Evolutionary conservation across 2,113 vertebrate species (phyloP).

Genomic region (Acinonyx jubatus): DNA sequence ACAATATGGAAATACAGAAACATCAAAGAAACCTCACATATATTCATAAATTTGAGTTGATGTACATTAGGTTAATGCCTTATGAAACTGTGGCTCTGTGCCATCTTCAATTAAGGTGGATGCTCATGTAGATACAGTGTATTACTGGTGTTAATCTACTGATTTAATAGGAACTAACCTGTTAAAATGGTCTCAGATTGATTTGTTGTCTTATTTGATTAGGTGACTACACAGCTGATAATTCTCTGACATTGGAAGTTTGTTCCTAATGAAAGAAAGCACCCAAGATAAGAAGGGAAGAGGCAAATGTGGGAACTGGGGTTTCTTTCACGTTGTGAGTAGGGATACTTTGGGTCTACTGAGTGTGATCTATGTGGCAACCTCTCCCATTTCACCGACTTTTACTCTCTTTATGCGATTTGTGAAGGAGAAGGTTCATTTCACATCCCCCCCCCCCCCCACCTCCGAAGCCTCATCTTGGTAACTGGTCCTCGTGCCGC

Average conservation of each 20-base stretch:
- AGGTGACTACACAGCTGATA: not conserved
- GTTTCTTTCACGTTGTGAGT: not conserved
- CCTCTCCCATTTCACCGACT: not conserved
- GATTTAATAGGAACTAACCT: not conserved
- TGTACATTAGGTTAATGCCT: not conserved
- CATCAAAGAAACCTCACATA: not conserved
- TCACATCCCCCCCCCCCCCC: not conserved
- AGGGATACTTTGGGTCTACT: not conserved
- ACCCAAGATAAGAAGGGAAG: not conserved
- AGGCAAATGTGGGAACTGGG: not conserved
- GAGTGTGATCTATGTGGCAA: not conserved
- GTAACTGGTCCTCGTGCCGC: not conserved
- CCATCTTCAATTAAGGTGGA: not conserved
- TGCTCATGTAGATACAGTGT: rapidly evolving
- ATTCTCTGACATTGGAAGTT: not conserved
- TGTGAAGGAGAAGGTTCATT: not conserved
- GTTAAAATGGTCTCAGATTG: not conserved
- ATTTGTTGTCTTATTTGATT: constrained; percentile 36
- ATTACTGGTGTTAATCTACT: not conserved
- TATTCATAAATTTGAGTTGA: not conserved
- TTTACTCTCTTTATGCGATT: not conserved
- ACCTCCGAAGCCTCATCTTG: not conserved
- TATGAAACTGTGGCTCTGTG: not conserved
- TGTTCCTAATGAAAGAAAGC: not conserved
- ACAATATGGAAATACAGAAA: not conserved